Evolutionary conservation across 2,797 vertebrate genomes (phyloP), one percentile per base, ranked within the genome.

Genomic region (Hoplostethus mediterraneus): DNA sequence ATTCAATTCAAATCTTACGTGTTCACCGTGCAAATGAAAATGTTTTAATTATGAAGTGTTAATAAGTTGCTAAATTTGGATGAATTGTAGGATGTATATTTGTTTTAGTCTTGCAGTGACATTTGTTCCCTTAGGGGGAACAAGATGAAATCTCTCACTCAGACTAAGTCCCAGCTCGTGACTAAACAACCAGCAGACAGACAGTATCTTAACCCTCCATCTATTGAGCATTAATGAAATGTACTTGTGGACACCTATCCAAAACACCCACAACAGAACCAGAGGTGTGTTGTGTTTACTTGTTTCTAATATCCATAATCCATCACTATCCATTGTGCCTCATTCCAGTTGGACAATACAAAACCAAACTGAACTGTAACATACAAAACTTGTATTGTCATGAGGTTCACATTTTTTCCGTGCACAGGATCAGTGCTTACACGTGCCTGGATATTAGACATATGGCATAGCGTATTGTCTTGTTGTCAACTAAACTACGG

Each of bases 81-180:
- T 14, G 25, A 10, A 21, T 13, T 14, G 45, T 21, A 45, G 2
- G 10, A 17, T n/a, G 12, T 1, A 33, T 57, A 3, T 52, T 6
- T n/a, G 25, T 33, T n/a, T 36, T 13, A 56, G 51, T 4, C 48
- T n/a, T 57, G 2, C 10, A 65, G 14, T 47, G 3, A 16, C 6
- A 75, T 49, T n/a, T 0, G 4, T 57, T 63, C 45, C 8, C 12
- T 10, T 13, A 44, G 42, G 4, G 14, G 8, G 30, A 61, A 56
- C 4, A 33, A 16, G 0, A 67, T 38, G 2, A 66, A 67, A 48
- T 48, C 6, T 42, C 21, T 58, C 62, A 75, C 63, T 69, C 56
- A 70, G 68, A 89, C 63, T 61, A 75, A 45, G 71, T 83, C 88
- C 90, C 84, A 83, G 69, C 11, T 3, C 63, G 71, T 81, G 63